phyloP scores from a whole-genome alignment of 64 coral and sea anemone species.

The Trachythela sp. region DNA sequence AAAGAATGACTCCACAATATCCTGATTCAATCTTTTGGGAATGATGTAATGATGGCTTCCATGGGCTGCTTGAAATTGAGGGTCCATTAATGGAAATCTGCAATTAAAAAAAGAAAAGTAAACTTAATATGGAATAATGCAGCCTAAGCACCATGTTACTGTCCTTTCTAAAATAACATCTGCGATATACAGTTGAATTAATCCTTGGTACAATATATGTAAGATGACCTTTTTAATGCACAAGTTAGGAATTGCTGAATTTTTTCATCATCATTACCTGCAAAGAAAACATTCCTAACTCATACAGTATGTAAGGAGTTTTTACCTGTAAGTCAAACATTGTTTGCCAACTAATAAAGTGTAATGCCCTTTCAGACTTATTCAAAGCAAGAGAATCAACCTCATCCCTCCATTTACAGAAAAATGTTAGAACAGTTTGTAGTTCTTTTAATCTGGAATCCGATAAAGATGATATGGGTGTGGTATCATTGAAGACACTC shows the following conservation, averaged over 20 bases:
- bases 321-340: conserved; percentile 27
- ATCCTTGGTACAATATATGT: not conserved
- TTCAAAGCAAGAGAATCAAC: not conserved
- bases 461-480: not conserved
- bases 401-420: not conserved
- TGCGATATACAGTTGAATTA: too few species aligned
- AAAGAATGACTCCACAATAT: conserved; percentile 13
- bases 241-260: not conserved
- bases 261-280: not conserved
- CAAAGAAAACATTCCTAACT: not conserved
- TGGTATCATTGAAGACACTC: conserved; percentile 10
- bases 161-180: too few species aligned
- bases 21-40: not conserved
- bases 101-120: conserved; percentile 30
- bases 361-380: not conserved
- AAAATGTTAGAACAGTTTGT: not conserved
- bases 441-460: conserved; percentile 7
- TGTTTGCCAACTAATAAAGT: conserved; percentile 24
- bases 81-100: not conserved
- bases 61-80: conserved; percentile 29
- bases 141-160: too few species aligned
- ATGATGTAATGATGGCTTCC: conserved; percentile 34
- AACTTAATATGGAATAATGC: not conserved
- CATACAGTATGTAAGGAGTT: not conserved
- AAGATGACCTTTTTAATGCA: too few species aligned